Conservation (phyloP, 2,888 invertebrate species). For the Noctua comes region DNA sequence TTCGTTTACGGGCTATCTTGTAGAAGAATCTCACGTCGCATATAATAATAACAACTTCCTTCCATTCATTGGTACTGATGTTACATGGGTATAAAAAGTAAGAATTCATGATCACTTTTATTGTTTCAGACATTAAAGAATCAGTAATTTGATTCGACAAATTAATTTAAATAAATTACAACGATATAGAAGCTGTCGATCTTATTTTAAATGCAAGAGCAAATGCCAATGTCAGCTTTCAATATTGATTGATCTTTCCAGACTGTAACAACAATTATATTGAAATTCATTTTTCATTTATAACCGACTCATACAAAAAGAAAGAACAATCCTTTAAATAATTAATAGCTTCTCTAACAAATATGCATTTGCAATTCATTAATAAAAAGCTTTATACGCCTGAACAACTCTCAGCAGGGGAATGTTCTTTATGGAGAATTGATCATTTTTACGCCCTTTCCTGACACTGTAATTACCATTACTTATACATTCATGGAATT, state of each 20-base stretch:
- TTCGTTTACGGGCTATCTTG: constrained; percentile 71
- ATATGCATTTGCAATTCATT: constrained; percentile 37
- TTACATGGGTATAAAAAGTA: constrained; percentile 61
- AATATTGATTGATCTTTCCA: constrained; percentile 15
- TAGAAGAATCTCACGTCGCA: constrained; percentile 71
- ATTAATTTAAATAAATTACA: constrained; percentile 11
- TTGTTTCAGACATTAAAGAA: constrained; percentile 24
- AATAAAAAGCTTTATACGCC: constrained; percentile 57
- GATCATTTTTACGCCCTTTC: constrained; percentile 67
- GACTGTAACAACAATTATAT: constrained; percentile 1
- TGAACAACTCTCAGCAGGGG: constrained; percentile 41
- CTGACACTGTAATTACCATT: constrained; percentile 68
- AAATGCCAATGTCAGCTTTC: neutral
- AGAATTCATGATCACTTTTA: constrained; percentile 49
- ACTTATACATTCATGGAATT: constrained; percentile 60
- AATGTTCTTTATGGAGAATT: constrained; percentile 53
- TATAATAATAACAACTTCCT: constrained; percentile 76
- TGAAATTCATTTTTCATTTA: constrained; percentile 21
- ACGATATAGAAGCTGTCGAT: neutral
- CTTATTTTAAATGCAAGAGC: neutral
- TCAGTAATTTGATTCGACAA: constrained; percentile 1
- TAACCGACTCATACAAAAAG: constrained; percentile 6
- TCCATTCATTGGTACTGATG: constrained; percentile 68
- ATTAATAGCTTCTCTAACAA: constrained; percentile 30
- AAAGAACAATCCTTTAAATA: constrained; percentile 25